Evolutionary conservation across 1,140 invertebrate species (phyloP).

Genomic region (Aphelenchoides fujianensis): DNA sequence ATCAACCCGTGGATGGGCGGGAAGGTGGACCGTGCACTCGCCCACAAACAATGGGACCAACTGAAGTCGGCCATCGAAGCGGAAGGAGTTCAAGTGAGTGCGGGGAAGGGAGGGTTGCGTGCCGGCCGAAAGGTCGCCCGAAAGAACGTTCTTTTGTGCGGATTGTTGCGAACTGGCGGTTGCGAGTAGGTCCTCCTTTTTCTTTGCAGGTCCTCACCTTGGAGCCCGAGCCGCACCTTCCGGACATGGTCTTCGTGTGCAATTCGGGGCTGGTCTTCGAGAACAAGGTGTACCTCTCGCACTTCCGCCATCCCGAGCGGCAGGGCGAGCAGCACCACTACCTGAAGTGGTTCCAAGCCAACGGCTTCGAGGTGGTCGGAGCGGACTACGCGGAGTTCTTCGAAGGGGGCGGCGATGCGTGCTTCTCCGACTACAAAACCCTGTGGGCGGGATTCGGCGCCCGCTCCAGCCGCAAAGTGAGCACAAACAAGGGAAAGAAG

Average conservation of each 20-base stretch:
- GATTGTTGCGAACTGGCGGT: conserved; percentile 6
- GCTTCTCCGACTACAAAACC: conserved; percentile 55
- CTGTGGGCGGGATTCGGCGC: conserved; percentile 59
- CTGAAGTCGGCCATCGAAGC: conserved; percentile 56
- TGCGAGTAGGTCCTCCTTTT: background rate
- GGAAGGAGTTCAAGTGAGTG: conserved; percentile 54
- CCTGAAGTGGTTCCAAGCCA: conserved; percentile 56
- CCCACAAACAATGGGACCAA: conserved; percentile 52
- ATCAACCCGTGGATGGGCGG: conserved; percentile 63
- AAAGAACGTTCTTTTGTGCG: background rate
- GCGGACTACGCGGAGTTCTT: conserved; percentile 53
- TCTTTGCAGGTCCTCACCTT: conserved; percentile 52
- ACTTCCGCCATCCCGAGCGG: conserved; percentile 57
- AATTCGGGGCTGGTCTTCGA: conserved; percentile 53
- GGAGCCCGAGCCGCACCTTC: conserved; percentile 52
- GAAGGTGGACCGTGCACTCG: conserved; percentile 49
- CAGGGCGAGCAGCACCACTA: conserved; percentile 57
- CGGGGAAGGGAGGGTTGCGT: too few relatives aligned
- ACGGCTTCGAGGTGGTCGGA: conserved; percentile 51
- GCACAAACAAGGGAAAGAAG: conserved; percentile 10
- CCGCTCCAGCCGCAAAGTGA: conserved; percentile 49
- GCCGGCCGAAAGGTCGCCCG: conserved; percentile 14
- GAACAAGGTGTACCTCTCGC: conserved; percentile 58
- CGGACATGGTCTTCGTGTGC: conserved; percentile 61
- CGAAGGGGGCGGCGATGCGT: conserved; percentile 60